These are phyloP conservation scores for Amblyteles armatorius DNA, from an alignment of 2,888 invertebrate species.

Conservation along the genomic window DNA sequence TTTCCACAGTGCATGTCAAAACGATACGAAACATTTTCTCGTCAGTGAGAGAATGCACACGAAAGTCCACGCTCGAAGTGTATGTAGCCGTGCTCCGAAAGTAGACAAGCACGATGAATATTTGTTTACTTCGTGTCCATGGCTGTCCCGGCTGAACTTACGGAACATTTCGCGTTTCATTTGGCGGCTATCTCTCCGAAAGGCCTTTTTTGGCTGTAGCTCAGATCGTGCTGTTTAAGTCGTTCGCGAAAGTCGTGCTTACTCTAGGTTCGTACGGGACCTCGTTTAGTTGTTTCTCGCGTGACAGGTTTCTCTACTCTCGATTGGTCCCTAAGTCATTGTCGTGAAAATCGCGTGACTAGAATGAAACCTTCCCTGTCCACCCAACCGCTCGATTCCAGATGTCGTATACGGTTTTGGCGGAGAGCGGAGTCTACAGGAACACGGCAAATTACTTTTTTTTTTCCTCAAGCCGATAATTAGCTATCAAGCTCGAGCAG, in stretches of 20 bases:
- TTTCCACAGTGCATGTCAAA: neutral
- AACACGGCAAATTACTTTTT: constrained; percentile 13
- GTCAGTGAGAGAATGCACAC: neutral
- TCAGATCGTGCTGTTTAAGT: constrained; percentile 43
- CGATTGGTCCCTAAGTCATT: constrained; percentile 93
- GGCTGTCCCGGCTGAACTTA: neutral
- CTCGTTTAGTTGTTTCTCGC: constrained; percentile 87
- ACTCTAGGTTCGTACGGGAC: constrained; percentile 78
- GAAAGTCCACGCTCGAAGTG: neutral
- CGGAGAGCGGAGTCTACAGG: neutral
- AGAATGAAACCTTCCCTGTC: constrained; percentile 1
- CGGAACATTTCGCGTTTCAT: constrained; percentile 27
- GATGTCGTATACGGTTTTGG: constrained; percentile 21
- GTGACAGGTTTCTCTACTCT: constrained; percentile 94
- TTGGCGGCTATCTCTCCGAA: constrained; percentile 33
- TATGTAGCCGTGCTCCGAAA: neutral
- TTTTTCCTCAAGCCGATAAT: neutral
- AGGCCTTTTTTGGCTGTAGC: constrained; percentile 6
- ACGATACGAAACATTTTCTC: neutral
- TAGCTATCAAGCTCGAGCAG: neutral
- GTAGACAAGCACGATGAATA: constrained; percentile 8
- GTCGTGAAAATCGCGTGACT: constrained; percentile 89
- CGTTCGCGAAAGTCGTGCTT: constrained; percentile 21
- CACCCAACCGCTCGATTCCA: neutral
- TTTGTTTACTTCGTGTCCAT: neutral